phyloP scores from a whole-genome alignment of 2,888 invertebrate genomes.

The Tigriopus californicus region DNA sequence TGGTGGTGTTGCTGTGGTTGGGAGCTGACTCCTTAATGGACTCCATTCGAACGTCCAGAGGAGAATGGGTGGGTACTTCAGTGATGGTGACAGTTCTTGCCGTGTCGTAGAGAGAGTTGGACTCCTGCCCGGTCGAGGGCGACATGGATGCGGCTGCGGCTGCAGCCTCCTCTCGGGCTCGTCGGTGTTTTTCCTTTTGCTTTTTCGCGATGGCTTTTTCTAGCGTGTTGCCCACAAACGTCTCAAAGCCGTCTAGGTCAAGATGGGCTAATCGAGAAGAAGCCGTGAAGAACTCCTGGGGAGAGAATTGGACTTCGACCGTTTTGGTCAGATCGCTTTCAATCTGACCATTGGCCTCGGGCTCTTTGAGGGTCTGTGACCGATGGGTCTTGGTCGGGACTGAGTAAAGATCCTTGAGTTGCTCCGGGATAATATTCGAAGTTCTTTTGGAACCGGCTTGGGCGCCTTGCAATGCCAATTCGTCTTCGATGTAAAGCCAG shows the following conservation, averaged over 20 bases:
- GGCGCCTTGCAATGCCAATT: neutral
- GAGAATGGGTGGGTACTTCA: too few species aligned
- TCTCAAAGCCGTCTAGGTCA: constrained; percentile 11
- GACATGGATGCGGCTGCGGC: too few species aligned
- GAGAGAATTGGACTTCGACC: constrained; percentile 8
- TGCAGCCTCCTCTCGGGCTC: too few species aligned
- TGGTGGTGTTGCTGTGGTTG: neutral
- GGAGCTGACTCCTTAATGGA: neutral
- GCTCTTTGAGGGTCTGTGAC: neutral
- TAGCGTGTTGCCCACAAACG: constrained; percentile 11
- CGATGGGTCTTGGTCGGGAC: neutral
- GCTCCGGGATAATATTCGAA: neutral
- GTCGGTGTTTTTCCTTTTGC: neutral
- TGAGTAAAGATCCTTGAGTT: neutral
- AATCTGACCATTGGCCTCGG: neutral
- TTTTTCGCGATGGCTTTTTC: neutral
- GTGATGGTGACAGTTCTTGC: too few species aligned
- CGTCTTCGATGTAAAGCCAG: constrained; percentile 14
- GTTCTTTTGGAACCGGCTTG: neutral
- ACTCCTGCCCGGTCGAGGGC: too few species aligned
- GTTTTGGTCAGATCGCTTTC: neutral
- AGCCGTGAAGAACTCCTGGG: constrained; percentile 2
- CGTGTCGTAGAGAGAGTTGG: too few species aligned
- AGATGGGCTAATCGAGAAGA: neutral
- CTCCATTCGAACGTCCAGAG: too few species aligned